A percentile compares a stretch with the other conserved stretches of the same genome.
Conservation (phyloP, 92 coral and sea anemone species). For the Virgularia gustaviana region DNA sequence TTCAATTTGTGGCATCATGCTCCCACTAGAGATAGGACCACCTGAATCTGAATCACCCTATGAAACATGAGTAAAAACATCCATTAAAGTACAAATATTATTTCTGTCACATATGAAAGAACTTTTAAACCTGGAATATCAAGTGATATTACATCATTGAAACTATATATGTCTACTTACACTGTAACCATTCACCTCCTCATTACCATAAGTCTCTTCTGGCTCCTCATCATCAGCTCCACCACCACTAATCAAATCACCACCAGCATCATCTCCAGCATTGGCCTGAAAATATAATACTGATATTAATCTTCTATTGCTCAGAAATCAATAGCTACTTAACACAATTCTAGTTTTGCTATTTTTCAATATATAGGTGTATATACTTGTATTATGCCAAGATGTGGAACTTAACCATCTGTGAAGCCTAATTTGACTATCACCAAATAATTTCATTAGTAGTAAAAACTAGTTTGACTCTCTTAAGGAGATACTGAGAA, state of each 20-base stretch:
- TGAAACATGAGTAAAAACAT: not conserved
- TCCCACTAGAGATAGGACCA: slow-evolving; percentile 26
- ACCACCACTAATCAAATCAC: slow-evolving; percentile 22
- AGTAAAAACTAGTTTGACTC: no score
- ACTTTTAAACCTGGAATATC: not conserved
- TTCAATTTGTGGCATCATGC: slow-evolving; percentile 24
- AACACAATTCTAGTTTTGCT: not conserved
- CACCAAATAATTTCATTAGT: no score
- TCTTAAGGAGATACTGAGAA: no score
- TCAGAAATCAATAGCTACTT: not conserved
- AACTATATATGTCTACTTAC: not conserved
- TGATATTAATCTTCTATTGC: no score
- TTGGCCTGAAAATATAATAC: not conserved
- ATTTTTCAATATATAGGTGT: no score
- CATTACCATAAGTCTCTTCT: no score
- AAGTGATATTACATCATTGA: not conserved
- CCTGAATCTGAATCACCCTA: slow-evolving; percentile 1
- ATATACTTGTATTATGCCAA: no score
- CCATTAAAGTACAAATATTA: not conserved
- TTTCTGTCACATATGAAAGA: not conserved
- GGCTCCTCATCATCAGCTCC: slow-evolving; percentile 6
- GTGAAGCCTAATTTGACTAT: no score
- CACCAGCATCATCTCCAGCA: not conserved
- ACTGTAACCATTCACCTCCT: slow-evolving; percentile 22
- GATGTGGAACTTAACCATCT: no score